phyloP scores from a whole-genome alignment of 2,113 vertebrate species.

The Ctenodactylus gundi region DNA sequence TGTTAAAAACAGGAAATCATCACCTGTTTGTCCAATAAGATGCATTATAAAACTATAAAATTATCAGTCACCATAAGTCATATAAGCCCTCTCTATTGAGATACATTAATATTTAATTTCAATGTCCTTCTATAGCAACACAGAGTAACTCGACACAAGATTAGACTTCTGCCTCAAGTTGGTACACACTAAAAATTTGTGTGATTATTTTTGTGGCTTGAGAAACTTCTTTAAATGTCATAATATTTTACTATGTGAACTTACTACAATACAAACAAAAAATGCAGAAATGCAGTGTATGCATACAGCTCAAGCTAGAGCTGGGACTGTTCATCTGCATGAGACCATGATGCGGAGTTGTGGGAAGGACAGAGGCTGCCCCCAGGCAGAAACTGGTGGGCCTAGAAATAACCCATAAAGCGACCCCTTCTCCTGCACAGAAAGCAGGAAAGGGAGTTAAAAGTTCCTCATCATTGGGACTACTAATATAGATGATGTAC shows the following conservation, averaged over 20 bases:
- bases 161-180: background rate
- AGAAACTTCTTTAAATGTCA: conserved; percentile 88
- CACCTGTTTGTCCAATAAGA: background rate
- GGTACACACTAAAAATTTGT: background rate
- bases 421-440: conserved; percentile 85
- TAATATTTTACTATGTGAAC: conserved; percentile 99
- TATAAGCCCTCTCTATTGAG: background rate
- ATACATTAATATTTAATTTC: background rate
- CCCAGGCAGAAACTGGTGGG: conserved; percentile 87
- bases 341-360: conserved; percentile 89
- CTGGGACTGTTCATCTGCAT: conserved; percentile 83
- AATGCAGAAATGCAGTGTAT: conserved; percentile 97
- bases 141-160: background rate
- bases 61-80: background rate
- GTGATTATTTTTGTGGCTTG: background rate
- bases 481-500: no score
- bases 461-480: conserved; percentile 86
- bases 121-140: background rate
- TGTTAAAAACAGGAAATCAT: background rate
- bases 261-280: conserved; percentile 99
- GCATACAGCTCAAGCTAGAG: conserved; percentile 93
- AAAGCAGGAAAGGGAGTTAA: conserved; percentile 89
- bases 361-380: conserved; percentile 88
- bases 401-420: conserved; percentile 89
- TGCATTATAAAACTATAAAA: conserved; percentile 21